These are phyloP conservation scores for Gobiocypris rarus DNA, from an alignment of 2,113 vertebrate genomes.

Conservation along the genomic window DNA sequence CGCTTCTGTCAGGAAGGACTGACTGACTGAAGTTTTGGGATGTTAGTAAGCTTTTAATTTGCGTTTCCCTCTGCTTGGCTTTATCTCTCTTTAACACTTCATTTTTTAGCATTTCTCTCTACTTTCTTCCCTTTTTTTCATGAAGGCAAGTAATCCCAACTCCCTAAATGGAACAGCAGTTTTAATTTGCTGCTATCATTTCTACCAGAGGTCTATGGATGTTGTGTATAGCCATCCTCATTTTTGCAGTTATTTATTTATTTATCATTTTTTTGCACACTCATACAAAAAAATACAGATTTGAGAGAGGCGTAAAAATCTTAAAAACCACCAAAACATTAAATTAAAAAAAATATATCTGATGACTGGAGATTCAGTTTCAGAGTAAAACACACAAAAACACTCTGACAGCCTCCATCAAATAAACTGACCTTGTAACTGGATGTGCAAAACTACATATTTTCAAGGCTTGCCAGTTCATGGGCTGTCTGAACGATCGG, in stretches of 20 bases:
- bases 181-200: conserved; percentile 28
- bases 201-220: conserved; percentile 19
- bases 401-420: conserved; percentile 5
- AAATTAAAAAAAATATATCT: background rate
- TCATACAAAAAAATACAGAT: conserved; percentile 5
- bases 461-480: background rate
- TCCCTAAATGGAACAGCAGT: conserved; percentile 32
- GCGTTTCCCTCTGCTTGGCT: conserved; percentile 35
- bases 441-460: background rate
- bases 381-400: conserved; percentile 3
- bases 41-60: conserved; percentile 74
- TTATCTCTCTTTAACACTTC: conserved; percentile 52
- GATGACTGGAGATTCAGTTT: background rate
- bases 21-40: conserved; percentile 59
- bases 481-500: conserved; percentile 1
- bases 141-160: conserved; percentile 35
- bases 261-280: background rate
- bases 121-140: conserved; percentile 13
- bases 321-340: background rate
- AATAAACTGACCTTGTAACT: background rate
- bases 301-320: conserved; percentile 9
- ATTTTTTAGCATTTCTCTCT: conserved; percentile 18
- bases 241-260: conserved; percentile 24
- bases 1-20: conserved; percentile 57
- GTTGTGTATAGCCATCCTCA: conserved; percentile 21